Evolutionary conservation across 92 coral and sea anemone genomes (phyloP).

Genomic region (Muricea muricata): DNA sequence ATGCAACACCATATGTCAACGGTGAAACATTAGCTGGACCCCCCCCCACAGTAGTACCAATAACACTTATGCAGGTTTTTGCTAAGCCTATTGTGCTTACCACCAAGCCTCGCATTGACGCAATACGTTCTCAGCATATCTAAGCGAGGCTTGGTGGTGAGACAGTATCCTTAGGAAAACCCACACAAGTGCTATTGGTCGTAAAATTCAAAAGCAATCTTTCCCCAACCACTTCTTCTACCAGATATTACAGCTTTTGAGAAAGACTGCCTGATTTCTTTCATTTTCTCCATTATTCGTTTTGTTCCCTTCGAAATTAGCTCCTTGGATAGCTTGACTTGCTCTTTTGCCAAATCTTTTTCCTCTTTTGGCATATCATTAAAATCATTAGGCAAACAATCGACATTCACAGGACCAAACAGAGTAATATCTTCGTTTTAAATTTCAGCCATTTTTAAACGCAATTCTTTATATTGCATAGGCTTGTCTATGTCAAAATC

Average conservation of each 20-base stretch:
- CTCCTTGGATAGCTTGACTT: slow-evolving; percentile 59
- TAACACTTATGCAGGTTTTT: no score
- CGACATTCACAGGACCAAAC: slow-evolving; percentile 46
- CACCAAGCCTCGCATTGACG: no score
- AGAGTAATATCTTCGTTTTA: slow-evolving; percentile 32
- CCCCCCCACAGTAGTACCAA: slow-evolving; percentile 55
- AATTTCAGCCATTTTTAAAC: slow-evolving; percentile 50
- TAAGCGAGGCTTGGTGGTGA: no score
- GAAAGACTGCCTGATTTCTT: slow-evolving; percentile 64
- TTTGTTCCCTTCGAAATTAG: slow-evolving; percentile 54
- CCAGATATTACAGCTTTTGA: slow-evolving; percentile 68
- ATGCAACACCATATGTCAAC: slow-evolving; percentile 60
- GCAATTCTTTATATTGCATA: slow-evolving; percentile 59
- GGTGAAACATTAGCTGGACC: slow-evolving; percentile 48
- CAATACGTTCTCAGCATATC: no score
- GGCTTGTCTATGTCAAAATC: slow-evolving; percentile 58
- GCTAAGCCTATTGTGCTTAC: no score
- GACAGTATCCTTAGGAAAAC: no score
- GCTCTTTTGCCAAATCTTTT: slow-evolving; percentile 32
- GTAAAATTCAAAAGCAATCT: slow-evolving; percentile 58
- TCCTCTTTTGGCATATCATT: slow-evolving; percentile 42
- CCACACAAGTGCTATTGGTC: no score
- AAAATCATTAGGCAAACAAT: slow-evolving; percentile 40
- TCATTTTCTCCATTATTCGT: slow-evolving; percentile 65
- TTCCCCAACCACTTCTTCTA: slow-evolving; percentile 65